Base-by-base conservation (phyloP, 1,140 invertebrate species). In the Drosophila orena region DNA sequence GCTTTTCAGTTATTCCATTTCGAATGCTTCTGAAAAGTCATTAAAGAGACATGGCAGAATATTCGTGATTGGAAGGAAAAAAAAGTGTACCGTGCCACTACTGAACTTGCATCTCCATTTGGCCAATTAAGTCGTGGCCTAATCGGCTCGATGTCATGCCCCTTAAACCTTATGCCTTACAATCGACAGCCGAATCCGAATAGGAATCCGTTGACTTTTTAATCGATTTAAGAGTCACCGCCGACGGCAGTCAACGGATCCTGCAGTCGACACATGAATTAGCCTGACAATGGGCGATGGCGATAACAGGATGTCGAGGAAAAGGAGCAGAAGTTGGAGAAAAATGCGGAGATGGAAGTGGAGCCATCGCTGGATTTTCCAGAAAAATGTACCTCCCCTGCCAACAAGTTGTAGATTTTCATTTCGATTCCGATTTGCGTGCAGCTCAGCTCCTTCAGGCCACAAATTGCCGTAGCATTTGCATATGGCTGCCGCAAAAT, bases 251-350 rank as follows among this genome's bases (percentile, higher is more conserved):
- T 37, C 59, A 75, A 56, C 62, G 64, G 50, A 62, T 86, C 71
- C 84, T 88, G 84, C 79, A 89, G 64, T 53, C 84, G 84, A 88
- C 84, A 88, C 84, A 88, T 89, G 84, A 88, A 89, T 88, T 88
- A 88, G 84, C 85, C 77, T 68, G 68, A 88, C 85, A 88, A 88
- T 89, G 49, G 56, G 56, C 47, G 54, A 46, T 55, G 52, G 66
- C 69, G 79, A 81, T 81, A 74, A 64, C 79, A 10, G 55, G 40
- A 34, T 54, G 30, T 17, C 35, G 44, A n/a, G 20, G 20, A 24
- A 54, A 43, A 60, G 55, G 46, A 38, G 24, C 30, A 58, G 43
- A 44, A 64, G 35, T 50, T 20, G 38, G 4, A 49, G 34, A 22
- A 70, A 56, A 60, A 52, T 42, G 43, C 22, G 27, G 10, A 35